Percentiles rank a stretch among this genome's conserved stretches.
Conservation (phyloP, 2,113 vertebrate genomes). For the Periophthalmus modestus region DNA sequence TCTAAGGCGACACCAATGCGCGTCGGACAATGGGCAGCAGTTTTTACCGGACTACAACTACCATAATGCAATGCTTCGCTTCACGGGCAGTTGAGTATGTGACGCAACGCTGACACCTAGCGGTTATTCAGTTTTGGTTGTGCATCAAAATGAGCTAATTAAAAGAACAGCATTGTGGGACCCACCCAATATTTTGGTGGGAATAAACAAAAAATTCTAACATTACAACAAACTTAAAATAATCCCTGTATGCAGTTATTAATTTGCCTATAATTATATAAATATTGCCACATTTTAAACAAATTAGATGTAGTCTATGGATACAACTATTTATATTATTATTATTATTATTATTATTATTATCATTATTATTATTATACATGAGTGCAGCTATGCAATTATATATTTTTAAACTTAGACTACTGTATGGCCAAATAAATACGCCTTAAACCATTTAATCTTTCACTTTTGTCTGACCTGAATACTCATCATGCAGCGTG, state of each 20-base stretch:
- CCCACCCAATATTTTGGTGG: too few relatives aligned
- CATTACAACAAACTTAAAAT: too few relatives aligned
- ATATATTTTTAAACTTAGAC: neutral
- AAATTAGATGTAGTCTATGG: too few relatives aligned
- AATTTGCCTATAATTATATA: too few relatives aligned
- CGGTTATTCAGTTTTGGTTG: neutral
- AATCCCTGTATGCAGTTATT: too few relatives aligned
- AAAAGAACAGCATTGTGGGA: too few relatives aligned
- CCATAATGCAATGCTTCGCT: constrained; percentile 54
- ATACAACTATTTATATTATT: neutral
- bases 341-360: too few relatives aligned
- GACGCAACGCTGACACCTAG: constrained; percentile 51
- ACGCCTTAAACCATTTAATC: neutral
- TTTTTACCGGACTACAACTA: constrained; percentile 34
- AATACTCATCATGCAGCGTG: neutral
- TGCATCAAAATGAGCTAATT: too few relatives aligned
- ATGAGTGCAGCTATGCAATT: neutral
- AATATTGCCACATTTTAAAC: too few relatives aligned
- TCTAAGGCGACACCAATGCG: accelerated
- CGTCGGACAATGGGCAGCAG: accelerated
- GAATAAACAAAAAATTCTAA: too few relatives aligned
- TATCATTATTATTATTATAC: neutral
- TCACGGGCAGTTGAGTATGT: accelerated
- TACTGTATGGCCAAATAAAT: neutral
- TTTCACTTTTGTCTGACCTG: neutral